Conservation (phyloP, 2,888 invertebrate species). For the Drosophila anceps region DNA sequence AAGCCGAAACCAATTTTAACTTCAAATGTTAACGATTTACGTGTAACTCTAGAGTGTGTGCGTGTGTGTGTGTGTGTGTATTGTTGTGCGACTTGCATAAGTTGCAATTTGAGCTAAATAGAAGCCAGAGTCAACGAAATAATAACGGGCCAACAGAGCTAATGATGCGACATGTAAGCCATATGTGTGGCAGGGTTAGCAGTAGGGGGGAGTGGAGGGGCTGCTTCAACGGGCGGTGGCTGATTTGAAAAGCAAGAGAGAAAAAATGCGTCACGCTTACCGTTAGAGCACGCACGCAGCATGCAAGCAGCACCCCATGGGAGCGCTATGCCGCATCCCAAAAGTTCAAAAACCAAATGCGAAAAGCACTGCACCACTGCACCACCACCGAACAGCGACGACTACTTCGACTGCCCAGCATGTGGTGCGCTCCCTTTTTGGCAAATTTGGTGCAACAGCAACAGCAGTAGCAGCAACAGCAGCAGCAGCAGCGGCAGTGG, state of each 20-base stretch:
- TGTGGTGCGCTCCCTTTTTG: conserved; percentile 81
- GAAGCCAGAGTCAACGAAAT: conserved; percentile 50
- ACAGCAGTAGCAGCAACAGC: conserved; percentile 20
- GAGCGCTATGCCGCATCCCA: conserved; percentile 52
- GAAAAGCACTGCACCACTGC: conserved; percentile 34
- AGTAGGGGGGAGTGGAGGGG: conserved; percentile 3
- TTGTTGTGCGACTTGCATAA: conserved; percentile 60
- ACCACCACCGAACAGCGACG: not conserved
- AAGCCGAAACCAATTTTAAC: conserved; percentile 69
- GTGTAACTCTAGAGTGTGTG: conserved; percentile 22
- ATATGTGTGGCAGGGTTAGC: conserved; percentile 15
- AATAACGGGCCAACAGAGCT: conserved; percentile 67
- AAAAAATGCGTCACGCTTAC: conserved; percentile 76
- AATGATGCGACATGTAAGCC: conserved; percentile 74
- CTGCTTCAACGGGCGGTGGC: conserved; percentile 21
- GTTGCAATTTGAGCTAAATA: conserved; percentile 69
- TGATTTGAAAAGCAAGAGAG: conserved; percentile 36
- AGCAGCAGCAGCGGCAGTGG: conserved; percentile 21
- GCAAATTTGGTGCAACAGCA: conserved; percentile 75
- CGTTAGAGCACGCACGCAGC: conserved; percentile 69
- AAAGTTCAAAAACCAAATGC: conserved; percentile 55
- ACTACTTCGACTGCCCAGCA: conserved; percentile 61
- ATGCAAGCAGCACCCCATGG: conserved; percentile 51
- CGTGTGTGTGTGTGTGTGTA: conserved; percentile 21
- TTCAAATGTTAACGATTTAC: conserved; percentile 63